A percentile compares a stretch with the other conserved stretches of the same genome.
Conservation (phyloP, 2,113 vertebrate genomes). For the Rana temporaria region DNA sequence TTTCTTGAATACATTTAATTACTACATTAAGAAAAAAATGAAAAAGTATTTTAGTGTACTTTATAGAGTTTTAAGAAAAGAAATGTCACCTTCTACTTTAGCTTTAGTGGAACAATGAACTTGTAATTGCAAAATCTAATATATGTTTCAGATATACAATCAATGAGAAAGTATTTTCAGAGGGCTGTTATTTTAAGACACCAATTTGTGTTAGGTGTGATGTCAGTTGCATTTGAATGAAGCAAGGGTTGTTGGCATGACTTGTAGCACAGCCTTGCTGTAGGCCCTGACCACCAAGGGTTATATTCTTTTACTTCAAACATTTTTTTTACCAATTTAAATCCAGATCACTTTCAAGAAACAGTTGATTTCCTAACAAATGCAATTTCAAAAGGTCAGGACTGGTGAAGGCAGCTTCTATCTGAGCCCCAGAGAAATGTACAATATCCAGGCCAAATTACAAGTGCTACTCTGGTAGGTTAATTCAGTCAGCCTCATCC, state of each 20-base stretch:
- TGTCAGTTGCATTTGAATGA: neutral
- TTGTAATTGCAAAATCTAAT: neutral
- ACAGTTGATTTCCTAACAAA: constrained; percentile 56
- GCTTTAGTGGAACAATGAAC: neutral
- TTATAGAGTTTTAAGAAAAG: neutral
- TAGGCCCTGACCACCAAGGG: neutral
- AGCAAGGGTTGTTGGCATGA: neutral
- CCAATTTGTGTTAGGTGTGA: too few relatives aligned
- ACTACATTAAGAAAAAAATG: neutral
- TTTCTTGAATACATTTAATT: too few relatives aligned
- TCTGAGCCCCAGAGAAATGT: constrained; percentile 54
- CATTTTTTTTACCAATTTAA: constrained; percentile 51
- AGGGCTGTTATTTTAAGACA: neutral
- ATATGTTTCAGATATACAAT: neutral
- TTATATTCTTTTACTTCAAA: constrained; percentile 22
- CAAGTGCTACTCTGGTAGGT: constrained; percentile 50
- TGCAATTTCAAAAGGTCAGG: constrained; percentile 56
- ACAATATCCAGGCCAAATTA: constrained; percentile 52
- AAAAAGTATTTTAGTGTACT: neutral
- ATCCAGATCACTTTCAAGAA: constrained; percentile 55
- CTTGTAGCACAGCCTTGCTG: neutral
- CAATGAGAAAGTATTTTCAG: too few relatives aligned
- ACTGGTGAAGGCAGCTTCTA: constrained; percentile 37
- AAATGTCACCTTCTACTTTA: neutral
- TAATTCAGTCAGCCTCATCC: constrained; percentile 54